Evolutionary conservation across 1,140 invertebrate genomes (phyloP).

Genomic region (Lethrus apterus): DNA sequence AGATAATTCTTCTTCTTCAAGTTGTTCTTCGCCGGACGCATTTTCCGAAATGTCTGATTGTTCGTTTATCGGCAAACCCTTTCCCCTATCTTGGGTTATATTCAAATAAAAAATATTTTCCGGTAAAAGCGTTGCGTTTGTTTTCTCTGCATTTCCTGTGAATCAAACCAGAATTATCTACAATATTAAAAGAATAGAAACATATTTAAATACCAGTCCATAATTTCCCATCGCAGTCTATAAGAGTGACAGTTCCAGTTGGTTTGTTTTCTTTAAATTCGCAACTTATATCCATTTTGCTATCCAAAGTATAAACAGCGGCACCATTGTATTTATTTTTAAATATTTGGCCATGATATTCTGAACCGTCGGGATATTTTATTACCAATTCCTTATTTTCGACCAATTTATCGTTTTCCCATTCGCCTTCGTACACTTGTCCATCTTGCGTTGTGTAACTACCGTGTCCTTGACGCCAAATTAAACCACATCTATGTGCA

Average conservation of each 20-base stretch:
- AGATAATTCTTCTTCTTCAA: conserved; percentile 6
- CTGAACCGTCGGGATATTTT: conserved; percentile 23
- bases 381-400: conserved; percentile 22
- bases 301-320: conserved; percentile 22
- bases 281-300: conserved; percentile 22
- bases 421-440: conserved; percentile 31
- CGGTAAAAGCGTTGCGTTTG: conserved; percentile 5
- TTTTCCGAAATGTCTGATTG: neutral
- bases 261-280: conserved; percentile 32
- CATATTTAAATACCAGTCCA: conserved; percentile 28
- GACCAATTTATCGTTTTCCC: conserved; percentile 33
- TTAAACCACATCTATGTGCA: conserved; percentile 29
- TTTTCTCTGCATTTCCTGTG: conserved; percentile 4
- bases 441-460: conserved; percentile 29
- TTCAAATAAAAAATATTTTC: conserved; percentile 15
- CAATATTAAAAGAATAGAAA: neutral
- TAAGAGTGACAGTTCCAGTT: conserved; percentile 22
- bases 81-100: conserved; percentile 3
- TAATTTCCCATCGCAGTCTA: conserved; percentile 28
- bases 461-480: conserved; percentile 35
- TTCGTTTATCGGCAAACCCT: conserved; percentile 1
- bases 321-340: conserved; percentile 25
- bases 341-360: conserved; percentile 20
- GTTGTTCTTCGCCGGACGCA: neutral
- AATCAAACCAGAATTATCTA: neutral